These are phyloP conservation scores for Danio kyathit DNA, from an alignment of 2,797 vertebrate species.

Conservation along the genomic window DNA sequence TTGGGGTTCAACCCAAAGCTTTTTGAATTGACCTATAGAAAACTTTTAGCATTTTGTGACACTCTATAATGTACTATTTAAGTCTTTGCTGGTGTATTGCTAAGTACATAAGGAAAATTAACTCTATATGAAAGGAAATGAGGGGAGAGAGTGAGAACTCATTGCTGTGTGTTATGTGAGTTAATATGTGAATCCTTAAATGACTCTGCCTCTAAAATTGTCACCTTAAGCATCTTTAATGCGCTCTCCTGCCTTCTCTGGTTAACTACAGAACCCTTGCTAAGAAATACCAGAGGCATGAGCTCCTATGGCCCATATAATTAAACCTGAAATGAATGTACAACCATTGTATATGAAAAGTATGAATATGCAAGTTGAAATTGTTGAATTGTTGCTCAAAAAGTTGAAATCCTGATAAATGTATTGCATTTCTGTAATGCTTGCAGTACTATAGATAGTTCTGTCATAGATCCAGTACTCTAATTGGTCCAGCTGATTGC, in stretches of 20 bases:
- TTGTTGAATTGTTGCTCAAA: neutral
- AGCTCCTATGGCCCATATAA: conserved; percentile 6
- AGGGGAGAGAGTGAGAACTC: neutral
- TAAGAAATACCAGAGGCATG: neutral
- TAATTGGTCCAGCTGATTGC: conserved; percentile 23
- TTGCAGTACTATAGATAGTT: conserved; percentile 24
- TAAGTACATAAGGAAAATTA: neutral
- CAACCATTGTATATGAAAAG: neutral
- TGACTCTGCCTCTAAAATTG: conserved; percentile 30
- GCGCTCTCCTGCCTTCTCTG: neutral
- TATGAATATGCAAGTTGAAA: neutral
- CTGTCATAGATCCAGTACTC: neutral
- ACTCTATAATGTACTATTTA: neutral
- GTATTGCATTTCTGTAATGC: neutral
- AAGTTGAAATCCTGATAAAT: neutral
- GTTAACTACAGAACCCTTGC: conserved; percentile 20
- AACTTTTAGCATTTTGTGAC: too few relatives aligned
- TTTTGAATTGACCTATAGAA: too few relatives aligned
- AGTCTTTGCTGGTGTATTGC: neutral
- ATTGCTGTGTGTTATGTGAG: conserved; percentile 2
- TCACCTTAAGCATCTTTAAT: conserved; percentile 25
- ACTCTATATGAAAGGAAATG: neutral
- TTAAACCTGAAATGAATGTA: neutral
- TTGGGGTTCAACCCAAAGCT: too few relatives aligned
- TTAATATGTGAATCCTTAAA: conserved; percentile 32